Base-by-base conservation (phyloP, 2,888 invertebrate species). In the Parnassius orleans region DNA sequence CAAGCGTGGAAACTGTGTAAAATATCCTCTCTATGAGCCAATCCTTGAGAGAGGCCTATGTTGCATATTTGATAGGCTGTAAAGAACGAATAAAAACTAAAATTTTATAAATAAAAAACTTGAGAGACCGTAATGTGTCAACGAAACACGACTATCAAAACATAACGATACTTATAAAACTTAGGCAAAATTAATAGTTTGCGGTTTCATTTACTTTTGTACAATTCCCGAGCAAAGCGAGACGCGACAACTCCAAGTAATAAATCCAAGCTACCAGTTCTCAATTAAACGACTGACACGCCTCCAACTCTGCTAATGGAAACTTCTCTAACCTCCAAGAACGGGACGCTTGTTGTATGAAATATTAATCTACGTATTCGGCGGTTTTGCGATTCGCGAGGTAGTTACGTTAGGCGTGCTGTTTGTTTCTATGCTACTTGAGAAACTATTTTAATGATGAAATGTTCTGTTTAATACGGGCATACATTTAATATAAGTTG, bases 261-360 rank as follows among this genome's bases (percentile, higher is more conserved):
- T 81, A 81, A 81, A 81, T 80, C 77, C 75, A 74, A 68, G 70
- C 69, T 68, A 65, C 69, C 70, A 84, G 79, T 81, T 80, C 73
- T 70, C 76, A 80, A 78, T 76, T 74, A 77, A 72, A 71, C 75
- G 73, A 76, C 68, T 76, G 76, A 62, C 57, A 78, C 76, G 74
- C 65, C 65, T 69, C 72, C 68, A 76, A 80, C 76, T 78, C 72
- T 69, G 71, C 71, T 80, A 81, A 80, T 80, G 81, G 76, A 72
- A 68, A 69, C 66, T 66, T 66, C 67, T 70, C 58, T 75, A 61
- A 53, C 19, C 41, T 52, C 47, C 33, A 9, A 14, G 9, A 15
- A n/a, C 50, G 43, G 10, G 52, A 19, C 43, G 57, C 57, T 62
- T 57, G 53, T 53, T 56, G 14, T 52, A 44, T 42, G 57, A 57